Base-by-base conservation (phyloP, 2,888 invertebrate genomes). In the Lypha dubia region DNA sequence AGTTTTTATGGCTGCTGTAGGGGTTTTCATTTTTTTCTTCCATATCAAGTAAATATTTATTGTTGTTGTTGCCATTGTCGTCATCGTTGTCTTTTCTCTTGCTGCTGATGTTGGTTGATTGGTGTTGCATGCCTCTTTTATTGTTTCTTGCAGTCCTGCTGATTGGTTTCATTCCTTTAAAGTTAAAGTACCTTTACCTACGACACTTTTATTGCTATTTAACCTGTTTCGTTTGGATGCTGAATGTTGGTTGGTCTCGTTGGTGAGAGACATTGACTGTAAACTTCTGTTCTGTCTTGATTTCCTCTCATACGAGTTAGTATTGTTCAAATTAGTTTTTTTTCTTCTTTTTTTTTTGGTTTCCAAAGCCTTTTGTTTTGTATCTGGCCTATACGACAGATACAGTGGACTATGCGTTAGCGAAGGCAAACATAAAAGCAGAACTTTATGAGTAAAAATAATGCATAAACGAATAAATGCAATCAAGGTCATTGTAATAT, bases 161-260 rank as follows among this genome's bases (percentile, higher is more conserved):
- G 68, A 84, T 75, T 79, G 79, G 67, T 83, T 76, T 75, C 62
- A 67, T 60, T 67, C 46, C 41, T 53, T 65, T 17, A 51, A 44
- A 70, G 51, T 75, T 79, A 24, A 75, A 71, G 71, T 83, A 84
- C 84, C 86, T 86, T 84, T 86, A 84, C 86, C 86, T 86, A 86
- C 84, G 86, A 86, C 86, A 86, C 84, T 86, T 86, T 86, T 86
- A 86, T 84, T 86, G 84, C 79, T 76, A 83, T 84, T 86, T 86
- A 86, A 86, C 86, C 86, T 83, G 86, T 86, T 84, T 84, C 71
- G 44, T 77, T 84, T 32, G 51, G 62, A 68, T 62, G 70, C 49
- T 71, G 76, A 35, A 22, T 46, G 44, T 38, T 68, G 76, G 49
- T 20, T 68, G 76, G 49, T 20, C 49, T 60, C 60, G 35, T 46